Evolutionary conservation across 2,797 vertebrate species (phyloP).

Genomic region (Balearica regulorum): DNA sequence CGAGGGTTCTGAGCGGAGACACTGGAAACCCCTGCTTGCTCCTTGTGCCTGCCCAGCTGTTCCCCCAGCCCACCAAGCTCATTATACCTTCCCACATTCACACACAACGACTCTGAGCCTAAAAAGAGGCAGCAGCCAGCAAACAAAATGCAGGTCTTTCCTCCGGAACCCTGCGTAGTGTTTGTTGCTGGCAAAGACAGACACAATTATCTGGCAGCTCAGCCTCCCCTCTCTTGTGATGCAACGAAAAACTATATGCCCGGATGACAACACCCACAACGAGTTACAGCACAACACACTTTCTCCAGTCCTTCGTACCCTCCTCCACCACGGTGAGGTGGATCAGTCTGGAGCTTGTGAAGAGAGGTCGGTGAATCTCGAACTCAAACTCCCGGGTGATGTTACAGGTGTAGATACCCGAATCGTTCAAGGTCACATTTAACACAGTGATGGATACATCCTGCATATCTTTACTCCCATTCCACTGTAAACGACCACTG

Average conservation of each 20-base stretch:
- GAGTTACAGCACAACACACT: accelerated
- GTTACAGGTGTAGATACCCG: constrained; percentile 84
- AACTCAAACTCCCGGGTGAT: constrained; percentile 85
- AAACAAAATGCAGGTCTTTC: background rate
- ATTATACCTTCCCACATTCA: background rate
- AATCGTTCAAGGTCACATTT: constrained; percentile 85
- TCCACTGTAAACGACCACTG: constrained; percentile 85
- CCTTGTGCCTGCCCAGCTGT: background rate
- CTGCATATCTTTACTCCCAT: constrained; percentile 90
- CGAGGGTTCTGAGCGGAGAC: background rate
- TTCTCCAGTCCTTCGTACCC: constrained; percentile 69
- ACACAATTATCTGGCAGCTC: background rate
- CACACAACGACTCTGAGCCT: background rate
- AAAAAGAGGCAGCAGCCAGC: background rate
- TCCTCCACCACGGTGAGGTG: constrained; percentile 82
- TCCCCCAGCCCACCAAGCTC: background rate
- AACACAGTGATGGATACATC: constrained; percentile 88
- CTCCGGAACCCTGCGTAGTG: accelerated
- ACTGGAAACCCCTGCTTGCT: background rate
- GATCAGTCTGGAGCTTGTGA: constrained; percentile 73
- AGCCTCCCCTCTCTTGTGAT: background rate
- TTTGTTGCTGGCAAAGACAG: background rate
- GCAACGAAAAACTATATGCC: background rate
- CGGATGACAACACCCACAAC: background rate
- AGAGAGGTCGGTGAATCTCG: constrained; percentile 78